Conservation (phyloP, 2,888 invertebrate species). For the Pseudeuparius sepicola region DNA sequence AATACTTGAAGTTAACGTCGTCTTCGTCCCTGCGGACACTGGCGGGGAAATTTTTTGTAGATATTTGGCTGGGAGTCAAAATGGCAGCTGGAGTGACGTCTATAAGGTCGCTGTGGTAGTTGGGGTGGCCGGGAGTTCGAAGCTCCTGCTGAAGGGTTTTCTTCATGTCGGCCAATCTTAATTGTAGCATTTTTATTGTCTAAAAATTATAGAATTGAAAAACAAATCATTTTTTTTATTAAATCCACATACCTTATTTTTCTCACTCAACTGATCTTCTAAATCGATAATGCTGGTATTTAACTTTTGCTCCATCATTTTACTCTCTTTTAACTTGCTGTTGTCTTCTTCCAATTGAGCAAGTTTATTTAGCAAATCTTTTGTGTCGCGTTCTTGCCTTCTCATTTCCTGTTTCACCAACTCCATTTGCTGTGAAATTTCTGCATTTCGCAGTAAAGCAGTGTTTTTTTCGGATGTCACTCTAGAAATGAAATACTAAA, state of each 20-base stretch:
- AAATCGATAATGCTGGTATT: constrained; percentile 43
- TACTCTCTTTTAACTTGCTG: constrained; percentile 35
- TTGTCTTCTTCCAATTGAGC: constrained; percentile 44
- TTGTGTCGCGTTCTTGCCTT: constrained; percentile 54
- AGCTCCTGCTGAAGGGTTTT: constrained; percentile 85
- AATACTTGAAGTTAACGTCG: constrained; percentile 73
- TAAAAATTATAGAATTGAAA: constrained; percentile 36
- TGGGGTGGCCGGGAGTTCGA: constrained; percentile 41
- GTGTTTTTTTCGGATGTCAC: constrained; percentile 69
- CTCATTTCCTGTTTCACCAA: constrained; percentile 63
- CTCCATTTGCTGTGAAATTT: constrained; percentile 72
- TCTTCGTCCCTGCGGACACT: constrained; percentile 41
- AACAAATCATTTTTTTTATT: constrained; percentile 6
- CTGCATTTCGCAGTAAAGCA: constrained; percentile 65
- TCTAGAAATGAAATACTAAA: constrained; percentile 33
- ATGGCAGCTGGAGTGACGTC: constrained; percentile 46
- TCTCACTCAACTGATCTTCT: constrained; percentile 53
- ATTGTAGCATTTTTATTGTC: constrained; percentile 82
- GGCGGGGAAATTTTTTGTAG: constrained; percentile 38
- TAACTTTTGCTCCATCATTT: constrained; percentile 42
- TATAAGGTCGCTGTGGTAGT: constrained; percentile 47
- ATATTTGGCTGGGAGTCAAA: constrained; percentile 50
- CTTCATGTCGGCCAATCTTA: constrained; percentile 80
- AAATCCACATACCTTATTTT: constrained; percentile 44
- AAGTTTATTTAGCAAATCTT: constrained; percentile 49